phyloP scores from a whole-genome alignment of 2,797 vertebrate species.

The Periophthalmus magnuspinnatus region DNA sequence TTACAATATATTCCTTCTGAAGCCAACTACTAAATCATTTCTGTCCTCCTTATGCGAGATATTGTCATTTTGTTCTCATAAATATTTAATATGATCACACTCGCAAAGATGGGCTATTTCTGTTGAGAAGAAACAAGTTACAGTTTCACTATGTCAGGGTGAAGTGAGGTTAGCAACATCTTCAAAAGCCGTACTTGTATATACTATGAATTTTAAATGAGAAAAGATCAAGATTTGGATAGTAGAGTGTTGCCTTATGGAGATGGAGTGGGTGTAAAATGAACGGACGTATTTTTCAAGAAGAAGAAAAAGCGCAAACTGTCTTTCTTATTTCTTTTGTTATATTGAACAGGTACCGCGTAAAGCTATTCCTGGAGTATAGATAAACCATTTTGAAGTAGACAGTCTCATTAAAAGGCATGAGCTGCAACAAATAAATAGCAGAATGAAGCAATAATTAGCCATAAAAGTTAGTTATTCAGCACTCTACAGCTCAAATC shows the following conservation, averaged over 20 bases:
- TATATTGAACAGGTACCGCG: too few species aligned
- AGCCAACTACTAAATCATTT: background rate
- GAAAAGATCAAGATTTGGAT: background rate
- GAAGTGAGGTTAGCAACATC: background rate
- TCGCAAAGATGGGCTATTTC: background rate
- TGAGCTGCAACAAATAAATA: too few species aligned
- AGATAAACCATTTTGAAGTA: too few species aligned
- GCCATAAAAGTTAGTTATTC: too few species aligned
- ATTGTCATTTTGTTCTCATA: constrained; percentile 5
- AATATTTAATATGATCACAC: background rate
- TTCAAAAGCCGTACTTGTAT: background rate
- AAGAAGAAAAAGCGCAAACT: background rate
- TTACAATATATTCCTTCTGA: background rate
- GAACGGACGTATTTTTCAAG: too few species aligned
- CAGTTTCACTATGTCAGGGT: background rate
- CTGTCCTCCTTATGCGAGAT: background rate
- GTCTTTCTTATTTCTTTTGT: background rate
- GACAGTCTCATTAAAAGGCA: too few species aligned
- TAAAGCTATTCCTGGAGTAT: too few species aligned
- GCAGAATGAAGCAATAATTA: too few species aligned
- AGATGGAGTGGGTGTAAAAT: background rate
- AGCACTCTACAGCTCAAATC: too few species aligned
- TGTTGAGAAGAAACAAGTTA: background rate
- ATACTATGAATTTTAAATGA: background rate
- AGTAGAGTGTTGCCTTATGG: background rate